A percentile compares a stretch with the other conserved stretches of the same genome.
phyloP scores from a whole-genome alignment of 2,888 invertebrate species.

The Trichopoda pennipes region DNA sequence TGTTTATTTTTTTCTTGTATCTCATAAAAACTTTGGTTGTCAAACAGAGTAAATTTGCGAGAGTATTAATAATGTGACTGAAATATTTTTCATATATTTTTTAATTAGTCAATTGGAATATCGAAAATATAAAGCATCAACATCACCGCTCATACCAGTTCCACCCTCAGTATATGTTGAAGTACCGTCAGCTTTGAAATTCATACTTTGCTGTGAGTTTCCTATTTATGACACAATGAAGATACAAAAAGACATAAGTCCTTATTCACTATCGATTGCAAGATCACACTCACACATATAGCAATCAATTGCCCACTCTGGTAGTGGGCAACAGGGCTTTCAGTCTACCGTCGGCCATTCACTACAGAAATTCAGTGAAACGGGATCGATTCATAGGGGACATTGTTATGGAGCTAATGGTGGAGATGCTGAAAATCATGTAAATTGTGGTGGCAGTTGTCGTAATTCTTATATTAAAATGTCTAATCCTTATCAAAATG shows the following conservation, averaged over 20 bases:
- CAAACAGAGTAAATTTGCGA: not conserved
- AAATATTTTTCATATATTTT: slow-evolving; percentile 42
- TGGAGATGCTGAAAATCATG: slow-evolving; percentile 76
- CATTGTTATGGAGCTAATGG: slow-evolving; percentile 78
- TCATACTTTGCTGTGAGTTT: slow-evolving; percentile 92
- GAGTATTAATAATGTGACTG: not conserved
- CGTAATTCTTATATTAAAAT: slow-evolving; percentile 78
- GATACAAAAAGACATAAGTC: slow-evolving; percentile 81
- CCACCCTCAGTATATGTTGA: slow-evolving; percentile 93
- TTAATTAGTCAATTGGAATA: slow-evolving; percentile 88
- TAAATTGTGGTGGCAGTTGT: slow-evolving; percentile 77
- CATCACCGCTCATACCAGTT: slow-evolving; percentile 93
- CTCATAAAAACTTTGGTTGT: too few relatives aligned
- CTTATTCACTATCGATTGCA: slow-evolving; percentile 80
- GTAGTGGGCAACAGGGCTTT: slow-evolving; percentile 74
- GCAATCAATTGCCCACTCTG: slow-evolving; percentile 80
- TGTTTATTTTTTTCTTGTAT: too few relatives aligned
- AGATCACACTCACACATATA: slow-evolving; percentile 81
- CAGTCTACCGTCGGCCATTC: slow-evolving; percentile 74
- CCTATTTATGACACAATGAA: slow-evolving; percentile 91
- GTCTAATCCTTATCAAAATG: slow-evolving; percentile 78
- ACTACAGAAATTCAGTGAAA: slow-evolving; percentile 71
- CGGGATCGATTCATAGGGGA: slow-evolving; percentile 71
- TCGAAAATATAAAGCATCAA: slow-evolving; percentile 92
- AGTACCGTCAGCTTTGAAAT: slow-evolving; percentile 91